Evolutionary conservation across 2,797 vertebrate genomes (phyloP), one percentile per base, ranked within the genome.

Genomic region (Lycodopsis pacificus): DNA sequence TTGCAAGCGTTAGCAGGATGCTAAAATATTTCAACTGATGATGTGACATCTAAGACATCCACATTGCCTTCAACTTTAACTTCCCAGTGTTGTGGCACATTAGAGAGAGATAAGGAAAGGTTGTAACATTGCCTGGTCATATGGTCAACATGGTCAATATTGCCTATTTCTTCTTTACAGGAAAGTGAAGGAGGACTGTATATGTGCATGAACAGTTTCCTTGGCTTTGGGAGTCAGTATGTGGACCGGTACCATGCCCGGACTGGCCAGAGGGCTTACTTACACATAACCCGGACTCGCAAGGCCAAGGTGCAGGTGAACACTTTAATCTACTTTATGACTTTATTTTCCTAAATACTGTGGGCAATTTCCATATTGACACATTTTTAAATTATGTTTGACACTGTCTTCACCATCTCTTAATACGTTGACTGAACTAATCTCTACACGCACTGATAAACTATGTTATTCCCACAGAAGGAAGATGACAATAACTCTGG

Each of bases 151-250:
- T 25, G 25, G 25, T 72, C 70, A 57, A 72, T 27, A 20, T 8
- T 48, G 7, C 4, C 3, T 64, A 3, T 70, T 25, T 63, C 64
- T 74, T 71, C 7, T 65, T 62, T 54, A 20, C 79, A 99, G 98
- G 98, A 99, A 89, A 98, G 96, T 9, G 97, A 99, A 65, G 97
- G 97, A 0, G 98, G 98, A 38, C 94, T 99, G 77, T 99, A 97
- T 84, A 96, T 99, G 87, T 99, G 98, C 89, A 99, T 99, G 98
- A 99, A 98, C 93, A 97, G 96, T 57, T 99, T 99, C 93, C 94
- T 99, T 83, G 98, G 98, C 58, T 99, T 98, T 75, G 97, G 98
- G 53, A 96, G 97, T 77, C 96, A 97, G 58, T 97, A 97, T 92
- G 97, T 99, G 90, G 97, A 98, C 65, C 96, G 95, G 69, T 96